Percentiles rank a stretch among this genome's conserved stretches.
These are phyloP conservation scores for Nomada fabriciana DNA, from an alignment of 2,888 invertebrate genomes.

Conservation along the genomic window DNA sequence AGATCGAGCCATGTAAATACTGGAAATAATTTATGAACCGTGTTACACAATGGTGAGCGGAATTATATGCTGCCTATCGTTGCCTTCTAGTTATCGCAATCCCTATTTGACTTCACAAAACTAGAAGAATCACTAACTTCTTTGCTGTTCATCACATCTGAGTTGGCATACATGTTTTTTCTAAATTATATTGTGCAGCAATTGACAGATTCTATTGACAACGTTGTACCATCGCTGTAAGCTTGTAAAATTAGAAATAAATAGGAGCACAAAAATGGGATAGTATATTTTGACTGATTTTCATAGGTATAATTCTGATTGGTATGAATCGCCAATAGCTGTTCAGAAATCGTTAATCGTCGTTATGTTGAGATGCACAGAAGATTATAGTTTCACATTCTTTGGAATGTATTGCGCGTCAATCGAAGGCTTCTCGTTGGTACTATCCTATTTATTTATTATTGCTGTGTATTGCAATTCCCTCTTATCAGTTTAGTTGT, in stretches of 20 bases:
- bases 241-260: neutral
- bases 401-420: slow-evolving; percentile 27
- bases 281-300: neutral
- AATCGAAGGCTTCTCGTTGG: slow-evolving; percentile 39
- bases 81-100: slow-evolving; percentile 7
- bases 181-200: slow-evolving; percentile 11
- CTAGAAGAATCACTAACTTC: neutral
- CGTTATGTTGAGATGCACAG: slow-evolving; percentile 35
- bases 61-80: neutral
- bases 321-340: slow-evolving; percentile 31
- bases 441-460: slow-evolving; percentile 12
- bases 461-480: neutral
- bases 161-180: slow-evolving; percentile 16
- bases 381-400: slow-evolving; percentile 22
- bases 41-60: too few species aligned
- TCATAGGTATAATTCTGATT: slow-evolving; percentile 36
- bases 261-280: neutral
- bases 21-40: too few species aligned
- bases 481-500: neutral
- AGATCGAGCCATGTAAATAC: too few species aligned
- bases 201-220: neutral
- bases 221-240: neutral
- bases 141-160: neutral
- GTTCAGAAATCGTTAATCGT: slow-evolving; percentile 40
- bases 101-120: neutral